Evolutionary conservation across 2,113 vertebrate genomes (phyloP), one percentile per base, ranked within the genome.

Genomic region (Nestor notabilis): DNA sequence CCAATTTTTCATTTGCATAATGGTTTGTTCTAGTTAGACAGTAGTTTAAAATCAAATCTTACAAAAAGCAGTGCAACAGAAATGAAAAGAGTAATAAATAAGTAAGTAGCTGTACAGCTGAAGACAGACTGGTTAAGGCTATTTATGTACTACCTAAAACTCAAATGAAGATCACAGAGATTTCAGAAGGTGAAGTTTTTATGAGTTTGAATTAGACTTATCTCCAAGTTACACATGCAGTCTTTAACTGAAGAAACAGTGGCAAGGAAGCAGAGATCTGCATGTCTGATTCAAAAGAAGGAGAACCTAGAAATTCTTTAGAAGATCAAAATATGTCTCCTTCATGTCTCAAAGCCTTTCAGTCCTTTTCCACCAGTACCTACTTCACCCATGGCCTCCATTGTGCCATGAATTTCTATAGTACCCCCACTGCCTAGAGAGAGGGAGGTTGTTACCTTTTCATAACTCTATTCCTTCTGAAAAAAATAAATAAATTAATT

Each of bases 1-100:
- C 66, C 96, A 93, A 96, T 84, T 96, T 98, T 98, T 97, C 81
- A 96, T 96, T 97, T 97, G 80, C 83, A 95, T 97, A 97, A 96
- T 95, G 96, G 88, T 97, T 98, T 97, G 64, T 93, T 97, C 93
- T 89, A 82, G 77, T 96, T 95, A 96, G 85, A 95, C 41, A 93
- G 55, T 81, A 90, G 60, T 82, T 96, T 68, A 94, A 91, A 97
- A 93, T 91, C 23, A 96, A 83, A 80, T 96, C 89, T 87, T 97
- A 74, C 56, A 92, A 82, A 89, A 95, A 93, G 19, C 20, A 87
- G 33, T 79, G 18, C 69, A 94, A 84, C 25, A 75, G 29, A 94
- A 95, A 84, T 95, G 87, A 90, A 91, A 95, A 95, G 63, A 55
- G 46, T 39, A 90, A 89, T 97, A 97, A 96, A 93, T 95, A 97